Evolutionary conservation across 2,888 invertebrate genomes (phyloP).

Genomic region (Malacosoma neustria): DNA sequence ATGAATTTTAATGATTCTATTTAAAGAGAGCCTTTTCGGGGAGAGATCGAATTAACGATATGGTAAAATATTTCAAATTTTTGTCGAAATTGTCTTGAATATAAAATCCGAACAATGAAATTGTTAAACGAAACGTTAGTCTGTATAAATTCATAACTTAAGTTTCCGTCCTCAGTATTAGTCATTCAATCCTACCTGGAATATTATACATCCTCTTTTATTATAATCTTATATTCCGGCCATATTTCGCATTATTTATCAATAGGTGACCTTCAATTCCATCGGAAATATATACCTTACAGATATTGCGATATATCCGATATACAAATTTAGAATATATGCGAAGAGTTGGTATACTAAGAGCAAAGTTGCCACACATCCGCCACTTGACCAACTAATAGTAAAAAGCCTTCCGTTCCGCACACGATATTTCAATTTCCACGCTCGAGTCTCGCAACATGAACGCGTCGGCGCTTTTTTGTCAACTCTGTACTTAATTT

Average conservation of each 20-base stretch:
- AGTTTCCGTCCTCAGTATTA: too few relatives aligned
- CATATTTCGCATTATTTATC: neutral
- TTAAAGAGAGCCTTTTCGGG: neutral
- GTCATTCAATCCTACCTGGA: too few relatives aligned
- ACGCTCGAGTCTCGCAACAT: slow-evolving; percentile 28
- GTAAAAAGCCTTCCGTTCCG: slow-evolving; percentile 62
- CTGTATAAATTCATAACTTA: too few relatives aligned
- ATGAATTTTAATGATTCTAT: neutral
- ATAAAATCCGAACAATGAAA: too few relatives aligned
- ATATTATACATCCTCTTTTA: too few relatives aligned
- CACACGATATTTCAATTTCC: slow-evolving; percentile 59
- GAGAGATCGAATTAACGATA: too few relatives aligned
- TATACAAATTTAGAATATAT: slow-evolving; percentile 22
- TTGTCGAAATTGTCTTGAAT: too few relatives aligned
- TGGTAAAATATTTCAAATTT: too few relatives aligned
- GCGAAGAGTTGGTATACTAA: slow-evolving; percentile 26
- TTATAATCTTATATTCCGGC: too few relatives aligned
- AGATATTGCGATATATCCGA: slow-evolving; percentile 21
- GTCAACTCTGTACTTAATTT: slow-evolving; percentile 59
- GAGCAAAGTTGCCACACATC: slow-evolving; percentile 50
- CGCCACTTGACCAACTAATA: slow-evolving; percentile 53
- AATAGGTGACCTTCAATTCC: neutral
- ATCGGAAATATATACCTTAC: slow-evolving; percentile 20
- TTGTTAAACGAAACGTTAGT: too few relatives aligned
- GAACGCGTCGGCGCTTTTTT: slow-evolving; percentile 36